Evolutionary conservation across 1,140 invertebrate species (phyloP).

Genomic region (Vanessa tameamea): DNA sequence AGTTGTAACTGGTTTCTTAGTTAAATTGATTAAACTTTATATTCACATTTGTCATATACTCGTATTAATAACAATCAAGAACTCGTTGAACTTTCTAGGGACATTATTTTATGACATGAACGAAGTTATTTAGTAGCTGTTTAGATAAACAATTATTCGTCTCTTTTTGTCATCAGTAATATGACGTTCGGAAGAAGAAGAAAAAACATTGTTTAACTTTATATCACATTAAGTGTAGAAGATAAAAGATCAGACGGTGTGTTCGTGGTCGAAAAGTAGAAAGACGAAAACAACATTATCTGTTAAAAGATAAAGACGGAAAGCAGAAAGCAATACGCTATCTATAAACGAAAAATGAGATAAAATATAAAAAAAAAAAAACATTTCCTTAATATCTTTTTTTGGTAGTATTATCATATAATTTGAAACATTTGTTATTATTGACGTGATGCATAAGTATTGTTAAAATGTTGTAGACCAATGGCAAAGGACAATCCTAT

Average conservation of each 20-base stretch:
- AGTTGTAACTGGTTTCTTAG: too few relatives aligned
- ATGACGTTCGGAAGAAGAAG: neutral
- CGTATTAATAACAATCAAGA: too few relatives aligned
- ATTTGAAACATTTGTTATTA: neutral
- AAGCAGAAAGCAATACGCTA: slow-evolving; percentile 16
- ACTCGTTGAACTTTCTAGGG: too few relatives aligned
- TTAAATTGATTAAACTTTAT: too few relatives aligned
- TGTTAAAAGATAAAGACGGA: slow-evolving; percentile 21
- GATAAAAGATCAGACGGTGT: slow-evolving; percentile 23
- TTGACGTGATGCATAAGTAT: neutral
- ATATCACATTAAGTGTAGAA: slow-evolving; percentile 10
- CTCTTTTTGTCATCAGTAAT: neutral
- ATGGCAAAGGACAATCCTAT: too few relatives aligned
- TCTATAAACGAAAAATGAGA: neutral
- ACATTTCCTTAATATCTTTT: neutral
- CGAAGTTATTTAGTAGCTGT: too few relatives aligned
- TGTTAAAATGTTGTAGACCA: neutral
- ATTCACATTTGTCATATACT: too few relatives aligned
- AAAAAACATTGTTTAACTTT: slow-evolving; percentile 4
- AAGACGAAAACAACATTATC: slow-evolving; percentile 16
- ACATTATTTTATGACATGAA: too few relatives aligned
- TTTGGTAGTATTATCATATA: neutral
- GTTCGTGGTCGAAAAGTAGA: slow-evolving; percentile 6
- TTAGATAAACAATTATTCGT: neutral
- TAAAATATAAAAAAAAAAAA: neutral